Evolutionary conservation across 2,797 vertebrate genomes (phyloP), one percentile per base, ranked within the genome.

Genomic region (Micromesistius poutassou): DNA sequence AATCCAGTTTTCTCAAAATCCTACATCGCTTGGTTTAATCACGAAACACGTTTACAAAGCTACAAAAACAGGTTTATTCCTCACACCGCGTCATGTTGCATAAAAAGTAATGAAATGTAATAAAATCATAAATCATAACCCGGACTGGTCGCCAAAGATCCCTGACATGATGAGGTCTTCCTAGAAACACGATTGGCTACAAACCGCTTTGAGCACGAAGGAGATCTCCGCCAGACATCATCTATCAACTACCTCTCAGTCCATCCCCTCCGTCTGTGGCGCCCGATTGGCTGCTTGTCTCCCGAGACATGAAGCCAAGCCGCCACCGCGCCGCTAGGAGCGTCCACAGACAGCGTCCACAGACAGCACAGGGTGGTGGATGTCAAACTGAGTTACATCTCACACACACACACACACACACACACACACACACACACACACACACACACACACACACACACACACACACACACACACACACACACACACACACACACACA

Each of bases 351-450:
- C 75, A 79, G 40, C 50, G 75, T n/a, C n/a, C n/a, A n/a, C 78
- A 9, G 71, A 79, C 82, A 79, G 84, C 81, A 76, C 62, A 74
- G 80, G 80, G 77, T 79, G 84, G 87, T 85, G 83, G 83, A 83
- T 77, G 83, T 84, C 76, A 55, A 77, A 85, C 76, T 75, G 78
- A 81, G 50, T 12, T 28, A 74, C 74, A 55, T 79, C 71, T 81
- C 74, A 72, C 84, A 82, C 81, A 78, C 72, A 80, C 79, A 22
- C 55, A 73, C 5, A 9, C 35, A 36, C 35, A 36, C 35, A 74
- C 19, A 2, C 40, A 13, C 12, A 13, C 38, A 40, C 72, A 82
- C 75, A 73, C 84, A 82, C 81, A 79, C 72, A 80, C 79, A 25
- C 66, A 73, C 38, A 12, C 50, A 55, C 42, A 50, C 42, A 46